Evolutionary conservation across 2,113 vertebrate genomes (phyloP).

Genomic region (Hippocampus comes): DNA sequence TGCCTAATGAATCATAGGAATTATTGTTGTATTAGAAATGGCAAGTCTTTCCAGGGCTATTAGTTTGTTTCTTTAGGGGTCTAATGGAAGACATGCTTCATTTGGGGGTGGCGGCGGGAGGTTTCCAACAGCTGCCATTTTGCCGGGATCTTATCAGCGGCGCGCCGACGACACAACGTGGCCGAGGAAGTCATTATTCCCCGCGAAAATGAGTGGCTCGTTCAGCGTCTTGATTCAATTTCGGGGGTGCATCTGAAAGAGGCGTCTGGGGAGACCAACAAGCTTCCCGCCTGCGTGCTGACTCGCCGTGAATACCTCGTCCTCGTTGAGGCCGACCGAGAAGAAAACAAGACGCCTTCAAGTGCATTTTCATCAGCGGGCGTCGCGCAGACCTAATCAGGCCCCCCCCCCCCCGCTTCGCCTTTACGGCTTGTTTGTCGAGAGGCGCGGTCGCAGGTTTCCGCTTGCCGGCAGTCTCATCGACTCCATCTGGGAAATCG

Average conservation of each 20-base stretch:
- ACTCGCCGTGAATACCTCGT: slow-evolving; percentile 9
- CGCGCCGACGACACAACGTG: slow-evolving; percentile 76
- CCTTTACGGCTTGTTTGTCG: slow-evolving; percentile 36
- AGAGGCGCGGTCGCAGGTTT: not conserved
- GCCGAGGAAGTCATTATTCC: slow-evolving; percentile 78
- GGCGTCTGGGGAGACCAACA: slow-evolving; percentile 22
- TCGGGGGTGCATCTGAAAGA: slow-evolving; percentile 39
- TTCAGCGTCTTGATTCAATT: slow-evolving; percentile 60
- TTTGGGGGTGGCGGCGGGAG: slow-evolving; percentile 67
- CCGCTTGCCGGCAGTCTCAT: slow-evolving; percentile 5
- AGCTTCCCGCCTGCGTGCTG: slow-evolving; percentile 6
- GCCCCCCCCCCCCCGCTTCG: slow-evolving; percentile 34
- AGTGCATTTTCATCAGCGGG: slow-evolving; percentile 26
- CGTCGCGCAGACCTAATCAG: slow-evolving; percentile 38
- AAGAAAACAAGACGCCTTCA: slow-evolving; percentile 21
- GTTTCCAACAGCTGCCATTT: slow-evolving; percentile 88
- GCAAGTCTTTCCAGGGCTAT: slow-evolving; percentile 92
- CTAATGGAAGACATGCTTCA: slow-evolving; percentile 96
- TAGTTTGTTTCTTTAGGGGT: slow-evolving; percentile 99
- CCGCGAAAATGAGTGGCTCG: slow-evolving; percentile 50
- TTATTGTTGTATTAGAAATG: slow-evolving; percentile 99
- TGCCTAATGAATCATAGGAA: slow-evolving; percentile 99
- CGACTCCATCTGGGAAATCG: not conserved
- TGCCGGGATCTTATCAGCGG: slow-evolving; percentile 79
- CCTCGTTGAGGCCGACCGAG: slow-evolving; percentile 1